Evolutionary conservation across 2,888 invertebrate species (phyloP).

Genomic region (Hydriomena furcata): DNA sequence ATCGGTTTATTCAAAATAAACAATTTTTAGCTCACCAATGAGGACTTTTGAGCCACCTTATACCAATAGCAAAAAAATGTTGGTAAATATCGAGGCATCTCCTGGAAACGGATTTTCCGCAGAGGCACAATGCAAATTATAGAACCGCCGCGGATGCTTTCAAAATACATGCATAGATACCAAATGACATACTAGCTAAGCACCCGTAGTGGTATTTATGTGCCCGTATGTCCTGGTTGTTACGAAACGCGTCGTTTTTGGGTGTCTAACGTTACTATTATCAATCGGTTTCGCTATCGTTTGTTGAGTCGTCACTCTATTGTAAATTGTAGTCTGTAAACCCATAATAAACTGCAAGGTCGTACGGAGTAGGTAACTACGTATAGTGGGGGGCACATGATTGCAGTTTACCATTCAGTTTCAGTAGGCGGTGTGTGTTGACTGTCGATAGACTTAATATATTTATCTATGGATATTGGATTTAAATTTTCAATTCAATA

Average conservation of each 20-base stretch:
- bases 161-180: conserved; percentile 51
- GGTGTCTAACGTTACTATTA: conserved; percentile 62
- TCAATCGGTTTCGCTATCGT: conserved; percentile 73
- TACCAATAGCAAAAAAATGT: too few species aligned
- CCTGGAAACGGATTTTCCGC: conserved; percentile 46
- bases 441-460: conserved; percentile 16
- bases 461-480: background rate
- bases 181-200: conserved; percentile 43
- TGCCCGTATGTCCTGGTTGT: conserved; percentile 58
- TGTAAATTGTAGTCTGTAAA: conserved; percentile 79
- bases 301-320: conserved; percentile 73
- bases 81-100: conserved; percentile 32
- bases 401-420: conserved; percentile 58
- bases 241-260: conserved; percentile 57
- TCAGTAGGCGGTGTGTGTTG: conserved; percentile 49
- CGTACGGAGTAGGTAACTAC: conserved; percentile 46
- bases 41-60: too few species aligned
- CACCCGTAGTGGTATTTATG: conserved; percentile 42
- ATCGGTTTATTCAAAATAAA: too few species aligned
- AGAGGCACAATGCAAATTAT: conserved; percentile 45
- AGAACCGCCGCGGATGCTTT: conserved; percentile 32
- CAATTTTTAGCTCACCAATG: too few species aligned
- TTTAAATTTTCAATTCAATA: conserved; percentile 8
- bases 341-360: conserved; percentile 81
- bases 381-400: conserved; percentile 68